Evolutionary conservation across 2,888 invertebrate genomes (phyloP).

Genomic region (Thymelicus lineola): DNA sequence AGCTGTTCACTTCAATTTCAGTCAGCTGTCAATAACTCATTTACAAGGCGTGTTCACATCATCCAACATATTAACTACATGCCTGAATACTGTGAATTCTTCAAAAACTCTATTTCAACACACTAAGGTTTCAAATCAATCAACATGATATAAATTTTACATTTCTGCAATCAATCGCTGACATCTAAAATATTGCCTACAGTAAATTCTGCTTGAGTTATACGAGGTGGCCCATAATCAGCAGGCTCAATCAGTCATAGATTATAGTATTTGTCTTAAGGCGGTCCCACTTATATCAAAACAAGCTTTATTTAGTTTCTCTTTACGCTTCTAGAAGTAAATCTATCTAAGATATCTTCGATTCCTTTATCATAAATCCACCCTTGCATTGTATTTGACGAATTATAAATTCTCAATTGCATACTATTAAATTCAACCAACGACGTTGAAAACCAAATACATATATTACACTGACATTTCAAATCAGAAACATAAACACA

Average conservation of each 20-base stretch:
- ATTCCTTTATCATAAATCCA: background rate
- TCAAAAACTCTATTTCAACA: slow-evolving; percentile 23
- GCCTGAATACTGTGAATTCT: slow-evolving; percentile 31
- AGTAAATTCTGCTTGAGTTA: slow-evolving; percentile 34
- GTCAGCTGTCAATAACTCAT: slow-evolving; percentile 56
- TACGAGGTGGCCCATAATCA: slow-evolving; percentile 38
- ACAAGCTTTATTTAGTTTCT: slow-evolving; percentile 28
- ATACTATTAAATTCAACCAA: background rate
- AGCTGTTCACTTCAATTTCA: slow-evolving; percentile 54
- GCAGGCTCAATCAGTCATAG: slow-evolving; percentile 35
- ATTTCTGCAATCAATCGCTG: slow-evolving; percentile 37
- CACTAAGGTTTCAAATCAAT: slow-evolving; percentile 30
- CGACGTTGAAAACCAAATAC: slow-evolving; percentile 29
- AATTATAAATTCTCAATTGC: slow-evolving; percentile 1
- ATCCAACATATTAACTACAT: slow-evolving; percentile 34
- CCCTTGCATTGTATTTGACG: background rate
- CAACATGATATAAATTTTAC: slow-evolving; percentile 16
- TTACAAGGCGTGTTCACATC: slow-evolving; percentile 43
- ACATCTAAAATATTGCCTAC: slow-evolving; percentile 34
- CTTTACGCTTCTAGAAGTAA: slow-evolving; percentile 16
- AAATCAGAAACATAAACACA: slow-evolving; percentile 25
- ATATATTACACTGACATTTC: slow-evolving; percentile 28
- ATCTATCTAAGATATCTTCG: background rate
- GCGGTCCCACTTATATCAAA: slow-evolving; percentile 25
- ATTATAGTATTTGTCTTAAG: slow-evolving; percentile 37